Evolutionary conservation across 2,888 invertebrate genomes (phyloP), one percentile per base, ranked within the genome.

Genomic region (Orgyia antiqua): DNA sequence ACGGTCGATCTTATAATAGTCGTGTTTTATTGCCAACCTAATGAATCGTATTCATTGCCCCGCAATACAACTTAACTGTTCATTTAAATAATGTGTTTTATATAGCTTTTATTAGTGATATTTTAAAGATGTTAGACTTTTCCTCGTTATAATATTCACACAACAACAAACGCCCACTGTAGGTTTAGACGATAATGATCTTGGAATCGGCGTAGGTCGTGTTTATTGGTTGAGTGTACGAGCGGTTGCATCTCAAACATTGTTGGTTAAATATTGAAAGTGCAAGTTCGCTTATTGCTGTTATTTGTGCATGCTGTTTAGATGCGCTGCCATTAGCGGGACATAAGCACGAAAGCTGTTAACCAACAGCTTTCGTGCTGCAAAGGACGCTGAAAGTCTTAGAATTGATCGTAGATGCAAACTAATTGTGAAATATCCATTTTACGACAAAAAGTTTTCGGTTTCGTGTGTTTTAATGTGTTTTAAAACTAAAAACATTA

Each of bases 181-280:
- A 33, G 50, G 57, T 67, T 58, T 54, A 63, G 56, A 42, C 68
- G 73, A 75, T 82, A 82, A 80, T 83, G 82, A 79, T 79, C 78
- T 73, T 70, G 68, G 66, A 68, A 66, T 67, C 67, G 51, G 72
- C 74, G 82, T 83, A 79, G 82, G 83, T 67, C 60, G 77, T 64
- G 70, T 74, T 77, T 77, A 76, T 75, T 70, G 63, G 58, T 66
- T 62, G 59, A 51, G 51, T 45, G 47, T 52, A 49, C 48, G 39
- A 51, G 42, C 33, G 42, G 45, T 45, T 49, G 54, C 51, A 56
- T 58, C 55, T 42, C 49, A 48, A 54, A 63, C 50, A 57, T 47
- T 51, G 38, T 49, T 45, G 34, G 43, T 44, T 42, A 36, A 45
- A 43, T 52, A 35, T 45, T 45, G 37, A 28, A 31, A 43, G 29